Evolutionary conservation across 2,113 vertebrate genomes (phyloP), one percentile per base, ranked within the genome.

Genomic region (Andinoacara biseriatus): DNA sequence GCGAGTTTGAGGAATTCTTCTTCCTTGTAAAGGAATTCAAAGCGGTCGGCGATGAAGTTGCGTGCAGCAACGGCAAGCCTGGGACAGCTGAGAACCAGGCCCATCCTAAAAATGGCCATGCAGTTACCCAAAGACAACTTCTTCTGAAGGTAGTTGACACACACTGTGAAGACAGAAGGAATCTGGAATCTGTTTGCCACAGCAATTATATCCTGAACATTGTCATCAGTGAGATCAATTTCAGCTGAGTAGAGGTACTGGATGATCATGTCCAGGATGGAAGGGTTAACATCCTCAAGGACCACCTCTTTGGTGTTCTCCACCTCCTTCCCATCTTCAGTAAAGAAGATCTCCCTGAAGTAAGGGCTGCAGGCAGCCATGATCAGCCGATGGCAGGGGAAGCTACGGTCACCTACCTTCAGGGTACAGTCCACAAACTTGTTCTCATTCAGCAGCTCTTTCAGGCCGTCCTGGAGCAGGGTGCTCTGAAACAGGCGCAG

Each of bases 301-400:
- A 97, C 94, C 3, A 99, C 96, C 91, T 99, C 97, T 87, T 97
- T 98, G 88, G 97, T 97, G 88, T 92, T 93, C 84, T 95, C 93
- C 89, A 96, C 92, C 85, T 96, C 97, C 94, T 98, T 98, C 6
- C 95, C 97, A 29, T 98, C 96, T 80, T 99, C 98, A 1, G 98
- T 97, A 94, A 99, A 96, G 95, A 99, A 99, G 83, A 98, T 96
- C 93, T 99, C 98, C 86, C 98, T 96, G 95, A 99, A 99, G 89
- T 99, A 99, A 22, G 98, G 98, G 89, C 98, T 99, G 87, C 98
- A 99, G 38, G 98, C 98, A 0, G 98, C 98, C 93, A 99, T 95
- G 94, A 99, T 99, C 80, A 99, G 91, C 86, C 97, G 96, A 91
- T 99, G 98, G 93, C 98, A 99, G 43, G 98, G 98, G 76, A 99